These are phyloP conservation scores for Peromyscus aztecus DNA, from an alignment of 2,797 vertebrate species.

Conservation along the genomic window DNA sequence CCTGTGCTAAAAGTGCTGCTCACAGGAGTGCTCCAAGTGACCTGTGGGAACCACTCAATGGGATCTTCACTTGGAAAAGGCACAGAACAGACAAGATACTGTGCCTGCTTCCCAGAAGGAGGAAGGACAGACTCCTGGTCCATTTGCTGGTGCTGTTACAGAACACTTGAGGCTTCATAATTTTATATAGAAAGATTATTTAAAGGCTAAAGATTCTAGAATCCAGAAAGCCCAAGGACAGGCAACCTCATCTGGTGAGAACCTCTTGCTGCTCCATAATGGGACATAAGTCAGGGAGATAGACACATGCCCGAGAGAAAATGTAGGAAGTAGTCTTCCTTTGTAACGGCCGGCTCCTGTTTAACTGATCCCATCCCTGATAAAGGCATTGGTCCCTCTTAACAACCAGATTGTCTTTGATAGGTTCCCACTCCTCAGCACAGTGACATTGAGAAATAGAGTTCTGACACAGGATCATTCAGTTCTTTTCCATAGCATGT, in stretches of 20 bases:
- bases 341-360: not conserved
- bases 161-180: not conserved
- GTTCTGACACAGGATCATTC: not conserved
- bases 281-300: not conserved
- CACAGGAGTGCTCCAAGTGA: not conserved
- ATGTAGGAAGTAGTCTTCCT: not conserved
- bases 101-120: fast-evolving
- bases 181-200: not conserved
- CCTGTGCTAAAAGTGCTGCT: not conserved
- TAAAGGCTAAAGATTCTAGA: not conserved
- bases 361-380: not conserved
- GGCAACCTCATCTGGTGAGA: not conserved
- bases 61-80: not conserved
- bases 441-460: not conserved
- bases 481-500: not conserved
- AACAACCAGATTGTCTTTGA: not conserved
- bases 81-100: fast-evolving
- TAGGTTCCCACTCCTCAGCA: not conserved
- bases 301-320: not conserved
- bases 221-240: not conserved
- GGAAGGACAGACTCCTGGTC: not conserved
- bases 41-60: not conserved
- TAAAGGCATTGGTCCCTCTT: not conserved
- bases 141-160: not conserved
- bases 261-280: not conserved